Percentiles rank a stretch among this genome's conserved stretches.
These are phyloP conservation scores for Agapornis roseicollis DNA, from an alignment of 2,113 vertebrate species.

Conservation along the genomic window DNA sequence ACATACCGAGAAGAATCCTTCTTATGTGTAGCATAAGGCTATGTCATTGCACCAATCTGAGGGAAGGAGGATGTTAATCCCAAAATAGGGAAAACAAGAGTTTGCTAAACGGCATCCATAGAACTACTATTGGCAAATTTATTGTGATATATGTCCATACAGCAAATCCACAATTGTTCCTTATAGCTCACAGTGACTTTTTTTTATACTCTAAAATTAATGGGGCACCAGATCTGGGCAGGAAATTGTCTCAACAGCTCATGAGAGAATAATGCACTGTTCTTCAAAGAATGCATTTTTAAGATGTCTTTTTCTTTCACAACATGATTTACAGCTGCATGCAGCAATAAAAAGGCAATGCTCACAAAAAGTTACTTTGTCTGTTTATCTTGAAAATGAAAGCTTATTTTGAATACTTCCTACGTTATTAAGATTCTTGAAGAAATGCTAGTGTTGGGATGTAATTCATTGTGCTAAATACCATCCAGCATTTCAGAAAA, in stretches of 20 bases:
- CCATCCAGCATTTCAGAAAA: background rate
- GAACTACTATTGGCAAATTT: conserved; percentile 17
- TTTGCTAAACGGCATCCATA: background rate
- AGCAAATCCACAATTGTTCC: background rate
- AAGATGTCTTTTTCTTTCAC: conserved; percentile 45
- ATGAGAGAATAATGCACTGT: conserved; percentile 47
- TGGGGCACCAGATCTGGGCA: background rate
- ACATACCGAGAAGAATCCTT: background rate
- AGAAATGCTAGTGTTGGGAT: conserved; percentile 34
- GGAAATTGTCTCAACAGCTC: conserved; percentile 45
- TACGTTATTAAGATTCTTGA: conserved; percentile 3
- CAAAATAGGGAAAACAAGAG: background rate
- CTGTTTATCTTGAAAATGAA: conserved; percentile 66
- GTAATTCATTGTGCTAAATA: conserved; percentile 28
- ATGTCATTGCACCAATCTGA: background rate
- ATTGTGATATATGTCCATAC: background rate
- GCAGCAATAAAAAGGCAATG: conserved; percentile 51
- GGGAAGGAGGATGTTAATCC: background rate
- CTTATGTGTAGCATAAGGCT: background rate
- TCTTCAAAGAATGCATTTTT: conserved; percentile 56
- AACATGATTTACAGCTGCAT: conserved; percentile 60
- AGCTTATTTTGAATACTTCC: conserved; percentile 47
- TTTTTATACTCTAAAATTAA: conserved; percentile 28
- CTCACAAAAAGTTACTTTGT: conserved; percentile 45
- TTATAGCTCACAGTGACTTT: background rate